Evolutionary conservation across 2,888 invertebrate genomes (phyloP), one percentile per base, ranked within the genome.

Genomic region (Alcis repandata): DNA sequence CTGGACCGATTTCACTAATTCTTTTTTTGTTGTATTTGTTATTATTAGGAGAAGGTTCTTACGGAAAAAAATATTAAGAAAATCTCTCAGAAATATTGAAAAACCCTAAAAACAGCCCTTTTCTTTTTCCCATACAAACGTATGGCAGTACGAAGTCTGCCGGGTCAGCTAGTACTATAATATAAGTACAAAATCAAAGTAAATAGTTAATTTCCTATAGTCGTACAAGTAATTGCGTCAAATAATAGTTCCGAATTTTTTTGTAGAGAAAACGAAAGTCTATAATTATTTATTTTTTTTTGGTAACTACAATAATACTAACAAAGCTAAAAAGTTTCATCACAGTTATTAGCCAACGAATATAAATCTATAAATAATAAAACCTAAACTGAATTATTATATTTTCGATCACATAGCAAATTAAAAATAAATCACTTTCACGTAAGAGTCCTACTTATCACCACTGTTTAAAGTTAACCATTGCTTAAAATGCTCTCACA

Each of bases 251-350:
- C 10, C 15, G 32, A 19, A 22, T 27, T n/a, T 40, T 41, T 32
- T 27, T n/a, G 32, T 0, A 27, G 13, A 58, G 58, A 45, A 46
- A 63, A 63, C 63, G 51, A 27, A 57, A 32, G 32, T 17, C 13
- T 43, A 15, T 59, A 6, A 58, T 72, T 52, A 70, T 49, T 59
- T 66, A 58, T 72, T 52, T 70, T 49, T 59, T 66, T 38, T 63
- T 73, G 70, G 74, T 75, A 75, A 73, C 73, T 62, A 43, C 48
- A 46, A 45, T 70, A 73, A 72, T 73, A 76, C 68, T 62, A 41
- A n/a, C 54, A 63, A 58, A 59, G 41, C 13, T 56, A 54, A 66
- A 61, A 49, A 51, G 56, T 66, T 59, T 43, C 1, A 64, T 64
- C 63, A 59, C 59, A 59, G 19, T 40, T 15, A 36, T 54, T 22